These are phyloP conservation scores for Candoia aspera DNA, from an alignment of 2,113 vertebrate species.

Conservation along the genomic window DNA sequence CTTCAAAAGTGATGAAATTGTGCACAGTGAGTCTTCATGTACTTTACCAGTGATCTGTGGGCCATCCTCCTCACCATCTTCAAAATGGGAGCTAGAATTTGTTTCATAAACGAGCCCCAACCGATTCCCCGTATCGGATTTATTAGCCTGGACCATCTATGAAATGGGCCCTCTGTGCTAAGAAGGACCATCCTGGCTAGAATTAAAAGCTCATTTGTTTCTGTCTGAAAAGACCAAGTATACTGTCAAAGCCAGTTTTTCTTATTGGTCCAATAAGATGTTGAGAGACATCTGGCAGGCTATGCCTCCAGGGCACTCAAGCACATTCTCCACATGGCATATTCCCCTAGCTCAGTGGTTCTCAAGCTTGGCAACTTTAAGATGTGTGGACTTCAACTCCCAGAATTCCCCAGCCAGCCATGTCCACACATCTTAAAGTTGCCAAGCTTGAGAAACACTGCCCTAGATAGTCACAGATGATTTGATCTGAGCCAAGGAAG, in stretches of 20 bases:
- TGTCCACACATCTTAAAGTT: no score
- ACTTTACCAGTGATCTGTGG: neutral
- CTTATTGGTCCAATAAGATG: neutral
- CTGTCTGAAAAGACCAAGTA: neutral
- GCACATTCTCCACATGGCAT: constrained; percentile 34
- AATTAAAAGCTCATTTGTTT: neutral
- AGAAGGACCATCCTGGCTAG: neutral
- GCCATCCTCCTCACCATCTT: neutral
- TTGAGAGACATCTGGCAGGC: neutral
- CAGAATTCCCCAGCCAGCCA: no score
- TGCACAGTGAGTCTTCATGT: no score
- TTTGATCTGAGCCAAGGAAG: constrained; percentile 44
- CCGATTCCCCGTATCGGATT: neutral
- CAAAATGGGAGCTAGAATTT: neutral
- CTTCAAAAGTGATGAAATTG: no score
- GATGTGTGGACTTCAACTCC: no score
- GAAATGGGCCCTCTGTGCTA: neutral
- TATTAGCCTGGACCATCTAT: no score
- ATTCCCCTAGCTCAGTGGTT: no score
- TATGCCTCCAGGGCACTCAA: constrained; percentile 19
- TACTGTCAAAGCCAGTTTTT: neutral
- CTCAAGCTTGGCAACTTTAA: no score
- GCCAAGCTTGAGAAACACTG: no score
- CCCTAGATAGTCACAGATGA: constrained; percentile 51
- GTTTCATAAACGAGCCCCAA: neutral